Evolutionary conservation across 1,140 invertebrate genomes (phyloP).

Genomic region (Pectinophora gossypiella): DNA sequence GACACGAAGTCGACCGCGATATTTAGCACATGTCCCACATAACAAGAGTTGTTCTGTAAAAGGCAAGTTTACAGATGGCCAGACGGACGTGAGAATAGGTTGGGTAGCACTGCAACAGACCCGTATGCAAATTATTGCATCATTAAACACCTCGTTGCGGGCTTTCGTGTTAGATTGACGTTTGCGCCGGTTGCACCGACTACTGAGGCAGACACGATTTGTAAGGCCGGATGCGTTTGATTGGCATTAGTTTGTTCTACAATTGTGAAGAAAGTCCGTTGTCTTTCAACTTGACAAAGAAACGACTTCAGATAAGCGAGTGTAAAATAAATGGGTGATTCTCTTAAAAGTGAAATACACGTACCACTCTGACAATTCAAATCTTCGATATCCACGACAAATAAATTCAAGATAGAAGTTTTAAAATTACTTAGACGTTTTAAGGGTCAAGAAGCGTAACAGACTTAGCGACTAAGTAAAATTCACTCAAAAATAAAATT

Average conservation of each 20-base stretch:
- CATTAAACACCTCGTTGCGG: conserved; percentile 65
- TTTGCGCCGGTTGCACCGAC: conserved; percentile 21
- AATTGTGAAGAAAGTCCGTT: conserved; percentile 26
- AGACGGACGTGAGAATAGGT: conserved; percentile 67
- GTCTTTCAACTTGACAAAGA: neutral
- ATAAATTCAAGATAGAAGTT: no score
- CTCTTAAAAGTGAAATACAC: no score
- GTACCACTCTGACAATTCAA: no score
- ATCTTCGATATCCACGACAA: no score
- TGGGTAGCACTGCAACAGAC: conserved; percentile 40
- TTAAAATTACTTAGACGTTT: no score
- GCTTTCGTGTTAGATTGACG: conserved; percentile 63
- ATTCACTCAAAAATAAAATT: no score
- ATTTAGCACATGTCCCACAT: conserved; percentile 25
- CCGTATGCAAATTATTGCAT: conserved; percentile 72
- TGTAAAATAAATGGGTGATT: no score
- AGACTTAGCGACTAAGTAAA: no score
- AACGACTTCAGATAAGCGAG: neutral
- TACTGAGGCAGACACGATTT: conserved; percentile 30
- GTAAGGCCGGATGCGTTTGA: conserved; percentile 58
- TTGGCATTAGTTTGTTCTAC: conserved; percentile 56
- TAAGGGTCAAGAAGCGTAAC: no score
- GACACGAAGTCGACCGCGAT: conserved; percentile 25
- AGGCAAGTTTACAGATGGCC: conserved; percentile 37
- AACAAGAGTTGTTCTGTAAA: conserved; percentile 49